These are phyloP conservation scores for Catocala nupta DNA, from an alignment of 2,888 invertebrate genomes.

Conservation along the genomic window DNA sequence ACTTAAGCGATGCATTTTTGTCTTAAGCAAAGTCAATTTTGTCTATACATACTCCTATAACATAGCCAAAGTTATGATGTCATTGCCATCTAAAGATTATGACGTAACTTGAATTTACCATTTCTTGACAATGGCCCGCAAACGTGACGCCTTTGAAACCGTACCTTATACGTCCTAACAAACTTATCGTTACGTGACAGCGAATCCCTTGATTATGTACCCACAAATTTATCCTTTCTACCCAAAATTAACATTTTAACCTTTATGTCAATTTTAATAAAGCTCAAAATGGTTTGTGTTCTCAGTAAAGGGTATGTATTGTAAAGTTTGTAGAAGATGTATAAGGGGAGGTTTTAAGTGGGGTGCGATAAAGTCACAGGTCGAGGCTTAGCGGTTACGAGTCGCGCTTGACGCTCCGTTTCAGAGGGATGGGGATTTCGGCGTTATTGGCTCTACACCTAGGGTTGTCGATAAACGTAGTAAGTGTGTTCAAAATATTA, in stretches of 20 bases:
- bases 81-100: too few relatives aligned
- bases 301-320: conserved; percentile 47
- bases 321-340: conserved; percentile 44
- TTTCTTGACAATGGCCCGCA: conserved; percentile 31
- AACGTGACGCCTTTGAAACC: conserved; percentile 50
- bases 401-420: conserved; percentile 83
- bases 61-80: too few relatives aligned
- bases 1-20: too few relatives aligned
- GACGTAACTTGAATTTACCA: not conserved
- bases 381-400: conserved; percentile 82
- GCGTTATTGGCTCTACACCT: conserved; percentile 67
- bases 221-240: conserved; percentile 24
- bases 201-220: conserved; percentile 66
- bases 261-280: not conserved
- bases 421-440: conserved; percentile 79
- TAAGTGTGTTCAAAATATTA: not conserved
- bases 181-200: conserved; percentile 70
- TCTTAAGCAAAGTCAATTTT: too few relatives aligned
- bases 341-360: conserved; percentile 58
- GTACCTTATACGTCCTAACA: conserved; percentile 55
- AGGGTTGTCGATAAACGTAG: conserved; percentile 61
- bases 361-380: conserved; percentile 82
- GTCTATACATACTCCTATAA: too few relatives aligned
- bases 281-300: conserved; percentile 41
- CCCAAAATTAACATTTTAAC: not conserved